Evolutionary conservation across 35 echinoderm and acorn worm genomes (phyloP).

Genomic region (Patiria miniata): DNA sequence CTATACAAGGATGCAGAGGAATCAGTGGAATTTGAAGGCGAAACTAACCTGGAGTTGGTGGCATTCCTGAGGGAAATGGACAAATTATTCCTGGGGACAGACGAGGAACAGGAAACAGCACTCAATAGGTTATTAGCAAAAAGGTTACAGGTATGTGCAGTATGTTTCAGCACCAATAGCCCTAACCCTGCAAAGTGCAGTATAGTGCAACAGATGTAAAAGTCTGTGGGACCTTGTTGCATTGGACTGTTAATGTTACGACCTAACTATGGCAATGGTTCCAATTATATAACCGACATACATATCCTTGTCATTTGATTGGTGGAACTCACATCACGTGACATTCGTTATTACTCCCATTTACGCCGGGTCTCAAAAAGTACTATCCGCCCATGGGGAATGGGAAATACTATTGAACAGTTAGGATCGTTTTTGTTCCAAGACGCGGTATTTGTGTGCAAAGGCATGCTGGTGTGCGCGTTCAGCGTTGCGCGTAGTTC

Average conservation of each 20-base stretch:
- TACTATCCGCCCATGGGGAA: too few species aligned
- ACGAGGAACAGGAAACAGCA: conserved; percentile 39
- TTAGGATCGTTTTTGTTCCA: too few species aligned
- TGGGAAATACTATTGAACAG: too few species aligned
- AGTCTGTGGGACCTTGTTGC: not conserved
- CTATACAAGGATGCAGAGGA: conserved; percentile 74
- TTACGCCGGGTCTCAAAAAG: too few species aligned
- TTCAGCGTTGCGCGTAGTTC: too few species aligned
- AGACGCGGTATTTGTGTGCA: too few species aligned
- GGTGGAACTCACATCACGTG: too few species aligned
- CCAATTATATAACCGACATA: too few species aligned
- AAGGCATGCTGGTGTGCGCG: too few species aligned
- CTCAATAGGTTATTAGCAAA: conserved; percentile 7
- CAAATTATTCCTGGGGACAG: conserved; percentile 34
- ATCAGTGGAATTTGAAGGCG: conserved; percentile 7
- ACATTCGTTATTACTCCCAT: too few species aligned
- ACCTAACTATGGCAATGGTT: not conserved
- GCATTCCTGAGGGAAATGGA: conserved; percentile 37
- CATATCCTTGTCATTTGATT: too few species aligned
- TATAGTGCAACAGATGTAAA: too few species aligned
- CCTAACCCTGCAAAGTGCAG: not conserved
- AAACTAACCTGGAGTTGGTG: not conserved
- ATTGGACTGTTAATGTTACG: not conserved
- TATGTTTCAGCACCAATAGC: not conserved
- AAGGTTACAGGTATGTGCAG: conserved; percentile 9